phyloP scores from a whole-genome alignment of 2,113 vertebrate genomes.

The Pipra filicauda region DNA sequence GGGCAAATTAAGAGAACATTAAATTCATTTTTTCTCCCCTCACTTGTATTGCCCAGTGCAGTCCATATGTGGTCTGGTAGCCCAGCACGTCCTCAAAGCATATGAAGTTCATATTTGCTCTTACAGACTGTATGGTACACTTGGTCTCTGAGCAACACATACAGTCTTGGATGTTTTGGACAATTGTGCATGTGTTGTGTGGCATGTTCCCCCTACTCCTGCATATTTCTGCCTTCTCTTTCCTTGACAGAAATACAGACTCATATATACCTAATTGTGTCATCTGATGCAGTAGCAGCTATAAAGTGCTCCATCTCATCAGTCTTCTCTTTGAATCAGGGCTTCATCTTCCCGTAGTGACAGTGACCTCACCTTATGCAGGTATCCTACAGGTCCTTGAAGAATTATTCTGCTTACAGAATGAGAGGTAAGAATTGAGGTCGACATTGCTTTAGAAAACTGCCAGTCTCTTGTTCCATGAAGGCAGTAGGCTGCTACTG shows the following conservation, averaged over 20 bases:
- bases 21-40: neutral
- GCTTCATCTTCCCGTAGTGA: neutral
- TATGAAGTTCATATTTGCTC: neutral
- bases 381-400: neutral
- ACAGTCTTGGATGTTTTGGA: neutral
- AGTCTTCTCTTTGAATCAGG: neutral
- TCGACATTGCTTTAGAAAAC: neutral
- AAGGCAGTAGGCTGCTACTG: neutral
- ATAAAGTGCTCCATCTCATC: neutral
- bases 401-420: neutral
- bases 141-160: neutral
- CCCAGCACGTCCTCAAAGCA: neutral
- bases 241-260: neutral
- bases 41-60: neutral
- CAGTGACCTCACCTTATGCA: neutral
- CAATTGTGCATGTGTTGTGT: neutral
- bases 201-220: neutral
- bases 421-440: neutral
- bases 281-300: neutral
- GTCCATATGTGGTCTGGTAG: neutral
- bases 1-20: neutral
- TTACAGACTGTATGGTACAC: neutral
- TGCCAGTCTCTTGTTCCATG: neutral
- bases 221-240: neutral
- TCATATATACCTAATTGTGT: rapidly evolving